phyloP scores from a whole-genome alignment of 92 coral and sea anemone genomes.

The Porites divaricata region DNA sequence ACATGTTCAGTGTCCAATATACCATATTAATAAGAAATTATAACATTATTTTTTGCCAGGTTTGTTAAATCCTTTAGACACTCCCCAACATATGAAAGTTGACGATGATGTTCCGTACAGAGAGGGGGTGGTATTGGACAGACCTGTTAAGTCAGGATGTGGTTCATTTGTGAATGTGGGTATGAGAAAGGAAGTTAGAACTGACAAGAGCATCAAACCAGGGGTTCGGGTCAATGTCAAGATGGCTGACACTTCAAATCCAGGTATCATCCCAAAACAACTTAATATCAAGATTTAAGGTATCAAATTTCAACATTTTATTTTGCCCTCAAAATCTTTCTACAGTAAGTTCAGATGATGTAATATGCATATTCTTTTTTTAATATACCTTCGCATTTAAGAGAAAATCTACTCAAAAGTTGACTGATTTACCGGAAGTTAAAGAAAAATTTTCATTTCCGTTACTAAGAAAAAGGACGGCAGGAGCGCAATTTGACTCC shows the following conservation, averaged over 20 bases:
- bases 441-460: too few species aligned
- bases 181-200: slow-evolving; percentile 88
- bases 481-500: too few species aligned
- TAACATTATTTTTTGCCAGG: slow-evolving; percentile 45
- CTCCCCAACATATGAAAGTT: slow-evolving; percentile 97
- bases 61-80: slow-evolving; percentile 90
- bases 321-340: too few species aligned
- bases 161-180: slow-evolving; percentile 97
- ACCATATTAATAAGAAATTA: background rate
- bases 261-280: slow-evolving; percentile 28
- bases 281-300: too few species aligned
- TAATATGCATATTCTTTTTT: too few species aligned
- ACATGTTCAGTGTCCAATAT: too few species aligned
- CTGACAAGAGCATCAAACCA: slow-evolving; percentile 87
- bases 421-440: too few species aligned
- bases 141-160: slow-evolving; percentile 81
- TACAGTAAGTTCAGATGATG: too few species aligned
- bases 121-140: slow-evolving; percentile 92
- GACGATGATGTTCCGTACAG: slow-evolving; percentile 82
- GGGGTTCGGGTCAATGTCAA: slow-evolving; percentile 94
- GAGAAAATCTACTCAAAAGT: too few species aligned
- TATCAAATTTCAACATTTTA: too few species aligned
- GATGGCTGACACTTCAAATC: slow-evolving; percentile 63
- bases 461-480: too few species aligned
- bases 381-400: too few species aligned